A percentile compares a stretch with the other conserved stretches of the same genome.
Conservation (phyloP, 1,140 invertebrate genomes). For the Zaprionus ghesquierei region DNA sequence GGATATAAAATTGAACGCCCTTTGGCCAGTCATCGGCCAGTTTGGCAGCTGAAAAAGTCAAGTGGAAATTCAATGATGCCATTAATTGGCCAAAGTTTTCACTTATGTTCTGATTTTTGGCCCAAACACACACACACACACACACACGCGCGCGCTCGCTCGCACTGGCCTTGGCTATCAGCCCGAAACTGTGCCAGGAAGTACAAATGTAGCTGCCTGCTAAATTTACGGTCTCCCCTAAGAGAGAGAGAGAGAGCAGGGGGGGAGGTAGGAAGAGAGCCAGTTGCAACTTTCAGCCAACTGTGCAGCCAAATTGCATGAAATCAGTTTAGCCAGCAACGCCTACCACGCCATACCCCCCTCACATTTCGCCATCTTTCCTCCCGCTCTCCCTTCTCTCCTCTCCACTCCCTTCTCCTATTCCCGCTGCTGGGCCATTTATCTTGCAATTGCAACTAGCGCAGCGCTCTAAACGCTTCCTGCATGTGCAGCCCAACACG, state of each 20-base stretch:
- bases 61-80: constrained; percentile 82
- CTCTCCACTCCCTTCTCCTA: background rate
- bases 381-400: background rate
- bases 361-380: background rate
- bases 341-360: background rate
- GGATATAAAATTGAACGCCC: constrained; percentile 76
- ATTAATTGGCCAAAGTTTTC: constrained; percentile 82
- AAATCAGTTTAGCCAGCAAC: constrained; percentile 73
- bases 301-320: constrained; percentile 77
- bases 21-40: constrained; percentile 75
- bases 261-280: background rate
- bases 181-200: constrained; percentile 73
- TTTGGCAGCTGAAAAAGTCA: constrained; percentile 79
- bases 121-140: constrained; percentile 21
- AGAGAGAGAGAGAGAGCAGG: background rate
- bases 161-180: constrained; percentile 38
- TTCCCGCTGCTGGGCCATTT: constrained; percentile 59
- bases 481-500: constrained; percentile 29
- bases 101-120: constrained; percentile 79
- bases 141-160: background rate
- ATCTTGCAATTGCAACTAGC: constrained; percentile 72
- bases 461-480: constrained; percentile 60
- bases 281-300: constrained; percentile 66
- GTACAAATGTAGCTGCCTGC: constrained; percentile 68
- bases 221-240: constrained; percentile 66